phyloP scores from a whole-genome alignment of 1,140 invertebrate genomes.

The Drosophila obscura region DNA sequence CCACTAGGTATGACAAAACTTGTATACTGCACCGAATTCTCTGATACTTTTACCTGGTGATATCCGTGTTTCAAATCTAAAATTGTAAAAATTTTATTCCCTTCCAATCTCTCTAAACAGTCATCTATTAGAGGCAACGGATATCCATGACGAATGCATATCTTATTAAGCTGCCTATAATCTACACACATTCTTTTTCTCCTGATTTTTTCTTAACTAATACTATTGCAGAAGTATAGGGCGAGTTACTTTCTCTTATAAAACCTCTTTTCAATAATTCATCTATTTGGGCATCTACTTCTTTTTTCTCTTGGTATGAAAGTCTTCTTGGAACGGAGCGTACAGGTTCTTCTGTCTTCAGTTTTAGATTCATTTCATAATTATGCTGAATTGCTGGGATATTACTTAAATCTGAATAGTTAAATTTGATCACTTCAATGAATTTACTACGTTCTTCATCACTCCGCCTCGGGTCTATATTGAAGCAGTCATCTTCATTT shows the following conservation, averaged over 20 bases:
- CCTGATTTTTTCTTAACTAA: constrained; percentile 1
- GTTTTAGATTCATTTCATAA: constrained; percentile 3
- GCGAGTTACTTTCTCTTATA: constrained; percentile 6
- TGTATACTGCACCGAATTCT: no score
- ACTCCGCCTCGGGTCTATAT: no score
- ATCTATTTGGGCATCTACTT: no score
- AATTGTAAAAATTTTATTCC: no score
- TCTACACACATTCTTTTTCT: constrained; percentile 2
- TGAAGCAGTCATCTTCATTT: no score
- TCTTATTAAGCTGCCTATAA: background rate
- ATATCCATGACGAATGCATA: no score
- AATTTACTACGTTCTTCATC: no score
- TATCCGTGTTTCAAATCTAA: no score
- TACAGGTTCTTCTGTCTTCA: constrained; percentile 4
- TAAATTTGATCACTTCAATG: background rate
- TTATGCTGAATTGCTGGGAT: constrained; percentile 1
- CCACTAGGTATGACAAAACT: no score
- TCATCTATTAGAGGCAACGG: no score
- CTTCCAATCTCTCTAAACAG: no score
- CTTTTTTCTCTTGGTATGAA: background rate
- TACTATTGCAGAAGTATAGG: background rate
- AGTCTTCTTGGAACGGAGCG: constrained; percentile 4
- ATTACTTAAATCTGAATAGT: background rate
- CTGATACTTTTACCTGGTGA: no score
- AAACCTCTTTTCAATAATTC: background rate